phyloP scores from a whole-genome alignment of 92 coral and sea anemone species.

The Parazoanthus swiftii region DNA sequence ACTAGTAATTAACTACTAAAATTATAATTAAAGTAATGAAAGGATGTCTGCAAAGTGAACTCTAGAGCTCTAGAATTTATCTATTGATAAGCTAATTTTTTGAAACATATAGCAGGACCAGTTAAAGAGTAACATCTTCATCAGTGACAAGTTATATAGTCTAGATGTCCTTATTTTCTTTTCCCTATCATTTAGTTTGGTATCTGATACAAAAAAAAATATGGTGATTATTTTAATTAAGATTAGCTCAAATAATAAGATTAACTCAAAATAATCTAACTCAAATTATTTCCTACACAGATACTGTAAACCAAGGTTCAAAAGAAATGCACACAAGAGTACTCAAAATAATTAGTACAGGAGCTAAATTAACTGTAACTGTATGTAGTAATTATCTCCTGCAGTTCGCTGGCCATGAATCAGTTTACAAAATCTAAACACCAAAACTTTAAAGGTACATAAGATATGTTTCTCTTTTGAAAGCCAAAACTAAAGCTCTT shows the following conservation, averaged over 20 bases:
- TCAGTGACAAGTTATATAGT: constrained; percentile 18
- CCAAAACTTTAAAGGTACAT: constrained; percentile 25
- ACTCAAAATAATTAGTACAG: constrained; percentile 24
- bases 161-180: not conserved
- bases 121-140: too few species aligned
- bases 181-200: not conserved
- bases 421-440: constrained; percentile 24
- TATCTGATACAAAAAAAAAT: constrained; percentile 23
- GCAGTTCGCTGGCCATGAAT: constrained; percentile 14
- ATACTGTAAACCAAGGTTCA: constrained; percentile 20
- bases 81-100: not conserved
- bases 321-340: constrained; percentile 25
- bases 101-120: not conserved
- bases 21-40: constrained; percentile 6
- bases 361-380: constrained; percentile 25
- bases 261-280: constrained; percentile 23
- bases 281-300: constrained; percentile 22
- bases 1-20: too few species aligned
- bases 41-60: not conserved
- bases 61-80: constrained; percentile 9
- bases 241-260: constrained; percentile 16
- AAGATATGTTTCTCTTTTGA: constrained; percentile 21
- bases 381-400: constrained; percentile 25
- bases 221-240: constrained; percentile 23
- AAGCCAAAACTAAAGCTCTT: constrained; percentile 25